Conservation (phyloP, 2,113 vertebrate genomes). For the Spermophilus dauricus region DNA sequence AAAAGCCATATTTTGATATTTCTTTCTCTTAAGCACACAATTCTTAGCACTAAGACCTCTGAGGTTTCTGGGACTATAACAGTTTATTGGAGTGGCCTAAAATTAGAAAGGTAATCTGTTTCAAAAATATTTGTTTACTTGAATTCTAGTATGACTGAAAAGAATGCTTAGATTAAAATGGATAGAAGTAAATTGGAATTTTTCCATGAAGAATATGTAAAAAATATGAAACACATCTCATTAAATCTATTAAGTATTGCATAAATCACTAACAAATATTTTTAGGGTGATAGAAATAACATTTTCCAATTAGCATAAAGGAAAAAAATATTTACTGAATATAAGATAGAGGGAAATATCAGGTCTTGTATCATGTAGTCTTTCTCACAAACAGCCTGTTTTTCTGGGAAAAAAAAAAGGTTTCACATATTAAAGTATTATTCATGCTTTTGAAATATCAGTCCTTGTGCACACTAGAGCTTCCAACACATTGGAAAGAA, state of each 20-base stretch:
- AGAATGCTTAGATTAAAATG: neutral
- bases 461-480: neutral
- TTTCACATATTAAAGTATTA: neutral
- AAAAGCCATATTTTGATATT: neutral
- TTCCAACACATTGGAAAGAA: neutral
- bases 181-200: slow-evolving; percentile 18
- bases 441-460: neutral
- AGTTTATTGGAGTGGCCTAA: too few species aligned
- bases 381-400: neutral
- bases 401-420: neutral
- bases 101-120: neutral
- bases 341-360: neutral
- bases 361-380: neutral
- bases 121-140: slow-evolving; percentile 9
- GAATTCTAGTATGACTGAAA: neutral
- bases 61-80: neutral
- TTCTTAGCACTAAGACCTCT: neutral
- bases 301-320: neutral
- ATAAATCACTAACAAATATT: neutral
- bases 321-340: neutral
- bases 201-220: neutral
- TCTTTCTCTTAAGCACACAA: neutral
- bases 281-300: neutral
- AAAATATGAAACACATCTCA: neutral
- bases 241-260: neutral